Base-by-base conservation (phyloP, 2,888 invertebrate genomes). In the Epirrita christyi region DNA sequence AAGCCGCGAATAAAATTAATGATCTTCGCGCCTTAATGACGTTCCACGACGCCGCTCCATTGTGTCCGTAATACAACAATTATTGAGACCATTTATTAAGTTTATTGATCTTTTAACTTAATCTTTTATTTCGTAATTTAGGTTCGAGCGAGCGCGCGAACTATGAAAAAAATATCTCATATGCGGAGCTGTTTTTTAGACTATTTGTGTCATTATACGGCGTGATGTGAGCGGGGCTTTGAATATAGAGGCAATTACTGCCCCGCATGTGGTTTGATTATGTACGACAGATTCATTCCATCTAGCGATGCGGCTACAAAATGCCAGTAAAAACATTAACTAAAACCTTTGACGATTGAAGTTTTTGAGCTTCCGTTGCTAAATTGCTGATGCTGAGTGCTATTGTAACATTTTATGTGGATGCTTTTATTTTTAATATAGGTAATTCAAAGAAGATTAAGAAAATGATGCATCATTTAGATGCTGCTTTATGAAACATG, bases 51-150 rank as follows among this genome's bases (percentile, higher is more conserved):
- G 91, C 91, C 90, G 89, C 88, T 86, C 91, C 89, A 92, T 92
- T 92, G 92, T 92, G 85, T 82, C 86, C 86, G 90, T 92, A 92
- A 91, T 92, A 89, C 89, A 92, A 92, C 92, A 91, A 92, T 91
- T 92, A 92, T 91, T 92, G 88, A 92, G 92, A 92, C 91, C 91
- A 92, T 92, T 92, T 92, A 91, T 92, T 91, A 92, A 91, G 91
- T 92, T 92, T 92, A 92, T 92, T 92, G 92, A 91, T 92, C 91
- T 91, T 91, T 92, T 91, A 91, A 90, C 83, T 91, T 91, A 91
- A 92, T 92, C 92, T 92, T 92, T 92, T 92, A 91, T 92, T 91
- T 92, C 88, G 91, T 92, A 91, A 92, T 92, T 92, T 91, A 88
- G 88, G 85, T 91, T 70, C 80, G 80, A 82, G 85, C 85, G 83